Base-by-base conservation (phyloP, 2,888 invertebrate species). In the Crepidodera aurea region DNA sequence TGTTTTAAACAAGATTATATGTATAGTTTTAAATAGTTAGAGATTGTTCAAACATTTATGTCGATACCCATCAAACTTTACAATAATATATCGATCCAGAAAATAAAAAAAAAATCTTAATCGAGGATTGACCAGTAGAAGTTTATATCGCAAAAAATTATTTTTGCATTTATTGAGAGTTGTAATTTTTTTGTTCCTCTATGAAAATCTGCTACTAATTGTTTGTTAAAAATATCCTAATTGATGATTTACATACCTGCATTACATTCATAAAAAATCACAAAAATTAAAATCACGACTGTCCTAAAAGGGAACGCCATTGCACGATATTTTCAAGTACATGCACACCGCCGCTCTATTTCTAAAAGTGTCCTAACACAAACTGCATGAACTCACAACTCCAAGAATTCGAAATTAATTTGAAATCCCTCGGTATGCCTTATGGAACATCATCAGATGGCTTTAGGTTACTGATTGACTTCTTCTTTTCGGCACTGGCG, bases 381-480 rank as follows among this genome's bases (percentile, higher is more conserved):
- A 57, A 57, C 37, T 27, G 37, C 53, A 51, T 13, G 27, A 53
- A 53, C 22, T 27, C 37, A 53, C 7, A 25, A 13, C 13, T 12
- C 46, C 13, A 22, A 55, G 44, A 56, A 56, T 3, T 46, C 37
- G 13, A 44, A 60, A 51, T 46, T 39, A 29, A 53, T 34, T 46
- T 44, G 34, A 50, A 53, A 48, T 46, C 51, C 55, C 44, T 57
- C 46, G 22, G 29, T 19, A 50, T 61, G 55, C 61, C 46, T 54
- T 54, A 44, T 34, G 22, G 44, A 50, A 56, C 55, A 29, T 51
- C 42, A 46, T 39, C 32, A 46, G 25, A 27, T 42, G 37, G 46
- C 10, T 8, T 54, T 40, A 15, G 48, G 48, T 19, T 48, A 27
- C 37, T 39, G 34, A 51, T 37, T 27, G 22, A 29, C 29, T 37